Conservation (phyloP, 2,797 vertebrate species). For the Antennarius maculatus region DNA sequence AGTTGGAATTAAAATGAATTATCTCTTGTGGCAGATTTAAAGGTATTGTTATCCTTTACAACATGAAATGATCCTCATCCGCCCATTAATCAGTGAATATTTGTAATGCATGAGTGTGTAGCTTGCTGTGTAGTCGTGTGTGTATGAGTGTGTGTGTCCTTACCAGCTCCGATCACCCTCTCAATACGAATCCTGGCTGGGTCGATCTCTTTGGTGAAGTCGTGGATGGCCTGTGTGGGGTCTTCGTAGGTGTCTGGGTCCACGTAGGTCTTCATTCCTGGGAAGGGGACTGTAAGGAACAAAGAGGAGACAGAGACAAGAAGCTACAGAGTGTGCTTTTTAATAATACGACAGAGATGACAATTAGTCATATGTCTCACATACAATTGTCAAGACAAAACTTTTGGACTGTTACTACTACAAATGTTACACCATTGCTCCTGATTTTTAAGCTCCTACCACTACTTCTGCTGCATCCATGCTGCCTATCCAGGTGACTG, state of each 20-base stretch:
- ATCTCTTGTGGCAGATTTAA: conserved; percentile 48
- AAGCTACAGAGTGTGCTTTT: background rate
- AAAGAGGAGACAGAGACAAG: background rate
- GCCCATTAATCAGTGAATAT: conserved; percentile 4
- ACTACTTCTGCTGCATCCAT: background rate
- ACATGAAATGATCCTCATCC: conserved; percentile 22
- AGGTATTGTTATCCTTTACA: conserved; percentile 42
- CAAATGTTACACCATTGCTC: background rate
- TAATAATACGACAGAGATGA: background rate
- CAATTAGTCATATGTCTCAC: background rate
- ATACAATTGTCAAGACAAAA: background rate
- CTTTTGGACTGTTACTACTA: background rate
- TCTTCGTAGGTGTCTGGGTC: conserved; percentile 96
- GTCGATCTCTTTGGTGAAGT: conserved; percentile 97
- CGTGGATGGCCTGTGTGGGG: conserved; percentile 91
- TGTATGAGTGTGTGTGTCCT: background rate
- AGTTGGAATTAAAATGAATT: conserved; percentile 53
- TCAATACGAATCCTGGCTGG: conserved; percentile 94
- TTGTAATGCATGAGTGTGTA: conserved; percentile 9
- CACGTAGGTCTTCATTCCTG: conserved; percentile 92
- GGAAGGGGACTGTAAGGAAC: conserved; percentile 82
- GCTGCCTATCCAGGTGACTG: background rate
- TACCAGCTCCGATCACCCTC: conserved; percentile 95
- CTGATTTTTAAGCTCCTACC: background rate
- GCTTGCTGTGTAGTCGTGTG: background rate